Base-by-base conservation (phyloP, 64 coral and sea anemone genomes). In the Catalaphyllia jardinei region DNA sequence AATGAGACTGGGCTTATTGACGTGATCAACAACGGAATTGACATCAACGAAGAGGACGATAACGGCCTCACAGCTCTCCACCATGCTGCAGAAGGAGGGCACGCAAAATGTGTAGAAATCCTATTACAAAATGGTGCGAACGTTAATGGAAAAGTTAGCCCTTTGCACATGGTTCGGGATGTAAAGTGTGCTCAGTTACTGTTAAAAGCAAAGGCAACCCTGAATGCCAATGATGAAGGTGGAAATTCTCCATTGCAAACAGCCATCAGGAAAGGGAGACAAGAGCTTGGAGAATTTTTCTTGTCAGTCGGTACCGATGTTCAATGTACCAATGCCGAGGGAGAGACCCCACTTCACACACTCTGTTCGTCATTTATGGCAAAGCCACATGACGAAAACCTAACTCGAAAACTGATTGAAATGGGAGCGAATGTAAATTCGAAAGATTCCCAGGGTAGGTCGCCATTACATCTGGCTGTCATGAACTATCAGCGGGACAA, bases 391-490 rank as follows among this genome's bases (percentile, higher is more conserved):
- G 5, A 63, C 17, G 76, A 79, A 59, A 57, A 31, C 29, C 51
- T 82, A 65, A 67, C 77, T 49, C 22, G 71, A 71, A 82, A 27
- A 80, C 77, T 90, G 60, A 74, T 90, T 90, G 60, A 82, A 31
- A 71, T 80, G 63, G 88, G 88, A 67, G 88, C 88, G 62, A 80
- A 90, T 59, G 78, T 90, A 52, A 90, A 90, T 80, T 72, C 42
- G 62, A 82, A 73, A 73, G 88, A 90, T 52, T 72, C 10, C 46
- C 76, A 80, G 49, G 77, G 64, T 14, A 90, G 79, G 62, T 59
- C 88, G 52, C 88, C 88, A 31, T 55, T 90, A 51, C 78, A 90
- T 79, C 46, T 72, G 39, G 88, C 88, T 46, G 62, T 79, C 65
- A 73, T 73, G 85, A 67, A 87, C 29, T 62, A 30, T 31, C 8